Evolutionary conservation across 2,797 vertebrate genomes (phyloP), one percentile per base, ranked within the genome.

Genomic region (Parotocinclus haroldoi): DNA sequence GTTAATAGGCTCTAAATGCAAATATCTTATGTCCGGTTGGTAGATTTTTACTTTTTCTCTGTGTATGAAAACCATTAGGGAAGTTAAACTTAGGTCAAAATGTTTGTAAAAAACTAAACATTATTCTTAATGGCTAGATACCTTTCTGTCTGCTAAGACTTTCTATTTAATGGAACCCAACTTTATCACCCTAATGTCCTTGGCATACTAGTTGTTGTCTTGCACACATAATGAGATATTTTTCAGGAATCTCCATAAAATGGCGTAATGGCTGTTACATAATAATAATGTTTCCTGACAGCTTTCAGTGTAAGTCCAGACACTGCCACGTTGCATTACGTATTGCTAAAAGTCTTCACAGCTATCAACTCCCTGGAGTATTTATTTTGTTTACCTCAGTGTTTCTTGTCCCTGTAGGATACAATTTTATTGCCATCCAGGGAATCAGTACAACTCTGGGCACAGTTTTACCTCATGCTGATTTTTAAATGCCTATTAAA

Each of bases 171-270:
- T 16, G 40, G 49, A 3, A 11, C 50, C 50, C 52, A 49, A 63
- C 27, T 63, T 53, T 53, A 63, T 63, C 61, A 53, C 38, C 17
- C 50, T 19, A 63, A 44, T 53, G 49, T 63, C 50, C 61, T 51
- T 53, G 61, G 61, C 61, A 42, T 19, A 38, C 5, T 44, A 8
- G 11, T n/a, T 53, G 9, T 19, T 16, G 38, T 44, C 3, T 44
- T 53, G 58, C 18, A 8, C 18, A 36, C 58, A 37, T 60, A 48
- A 63, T 53, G 49, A 53, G 12, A 42, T 42, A 38, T 38, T 53
- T 63, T 63, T 63, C 18, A 53, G 61, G 61, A 63, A 63, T 42
- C 37, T 10, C 50, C 42, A 18, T 53, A 44, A 63, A 53, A 53
- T 27, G 50, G 10, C 40, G 13, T 18, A 52, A 44, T 44, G 12